These are phyloP conservation scores for Poeciliopsis turneri DNA, from an alignment of 2,797 vertebrate genomes.

Conservation along the genomic window DNA sequence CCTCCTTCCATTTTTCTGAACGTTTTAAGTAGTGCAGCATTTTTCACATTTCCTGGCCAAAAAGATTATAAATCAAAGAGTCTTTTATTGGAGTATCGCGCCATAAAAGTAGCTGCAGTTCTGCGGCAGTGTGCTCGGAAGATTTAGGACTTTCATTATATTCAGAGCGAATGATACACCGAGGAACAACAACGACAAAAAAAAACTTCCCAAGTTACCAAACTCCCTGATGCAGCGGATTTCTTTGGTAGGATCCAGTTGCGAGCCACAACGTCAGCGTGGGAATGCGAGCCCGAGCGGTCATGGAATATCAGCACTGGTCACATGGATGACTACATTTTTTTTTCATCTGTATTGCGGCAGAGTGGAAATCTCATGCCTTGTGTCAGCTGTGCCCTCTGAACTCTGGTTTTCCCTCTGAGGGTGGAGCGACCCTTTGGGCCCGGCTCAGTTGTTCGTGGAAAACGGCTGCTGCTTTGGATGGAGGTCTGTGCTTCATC, in stretches of 20 bases:
- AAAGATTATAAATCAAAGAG: neutral
- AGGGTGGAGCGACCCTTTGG: conserved; percentile 3
- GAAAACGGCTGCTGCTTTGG: neutral
- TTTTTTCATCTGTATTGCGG: conserved; percentile 15
- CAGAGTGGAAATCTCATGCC: conserved; percentile 28
- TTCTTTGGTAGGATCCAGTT: neutral
- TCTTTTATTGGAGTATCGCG: neutral
- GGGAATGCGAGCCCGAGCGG: conserved; percentile 34
- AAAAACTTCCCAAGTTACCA: conserved; percentile 45
- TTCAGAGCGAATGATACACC: conserved; percentile 9
- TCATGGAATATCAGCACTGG: conserved; percentile 15
- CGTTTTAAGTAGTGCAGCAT: neutral
- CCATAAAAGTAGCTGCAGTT: neutral
- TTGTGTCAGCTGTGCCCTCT: conserved; percentile 19
- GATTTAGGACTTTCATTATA: conserved; percentile 19
- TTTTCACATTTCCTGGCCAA: neutral
- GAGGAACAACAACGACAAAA: conserved; percentile 15
- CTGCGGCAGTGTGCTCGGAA: neutral
- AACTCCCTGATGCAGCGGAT: conserved; percentile 11
- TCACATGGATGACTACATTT: conserved; percentile 27
- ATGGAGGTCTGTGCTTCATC: neutral
- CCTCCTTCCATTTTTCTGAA: neutral
- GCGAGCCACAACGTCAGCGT: conserved; percentile 25
- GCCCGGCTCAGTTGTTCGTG: neutral
- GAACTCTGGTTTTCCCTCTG: conserved; percentile 24